Conservation (phyloP, 1,140 invertebrate species). For the Adelges cooleyi region DNA sequence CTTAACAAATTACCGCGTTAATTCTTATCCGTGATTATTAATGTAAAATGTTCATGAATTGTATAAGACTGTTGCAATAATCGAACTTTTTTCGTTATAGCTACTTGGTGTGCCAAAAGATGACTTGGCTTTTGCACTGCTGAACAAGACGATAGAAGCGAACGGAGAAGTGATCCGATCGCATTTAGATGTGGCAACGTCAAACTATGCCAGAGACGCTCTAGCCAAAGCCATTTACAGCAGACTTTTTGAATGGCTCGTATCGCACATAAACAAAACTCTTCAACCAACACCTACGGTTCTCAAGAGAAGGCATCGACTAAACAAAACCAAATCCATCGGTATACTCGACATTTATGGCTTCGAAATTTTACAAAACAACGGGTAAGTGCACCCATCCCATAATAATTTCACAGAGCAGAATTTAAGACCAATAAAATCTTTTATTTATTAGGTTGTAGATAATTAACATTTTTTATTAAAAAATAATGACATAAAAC, state of each 20-base stretch:
- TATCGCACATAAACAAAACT: constrained; percentile 58
- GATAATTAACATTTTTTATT: too few species aligned
- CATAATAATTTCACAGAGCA: too few species aligned
- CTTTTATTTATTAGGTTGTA: too few species aligned
- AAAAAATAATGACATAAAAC: too few species aligned
- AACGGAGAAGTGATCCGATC: constrained; percentile 69
- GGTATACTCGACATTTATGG: constrained; percentile 80
- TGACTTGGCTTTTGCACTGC: constrained; percentile 57
- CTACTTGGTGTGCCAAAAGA: constrained; percentile 55
- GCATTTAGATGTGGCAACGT: constrained; percentile 53
- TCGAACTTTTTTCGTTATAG: too few species aligned
- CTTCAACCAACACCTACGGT: constrained; percentile 63
- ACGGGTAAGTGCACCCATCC: constrained; percentile 48
- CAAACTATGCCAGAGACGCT: constrained; percentile 41
- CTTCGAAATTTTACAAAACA: constrained; percentile 67
- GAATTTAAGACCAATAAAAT: too few species aligned
- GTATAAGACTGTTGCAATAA: too few species aligned
- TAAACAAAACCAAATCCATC: constrained; percentile 56
- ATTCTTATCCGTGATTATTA: too few species aligned
- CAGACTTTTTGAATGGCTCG: constrained; percentile 65
- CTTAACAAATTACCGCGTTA: too few species aligned
- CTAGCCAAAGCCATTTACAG: constrained; percentile 61
- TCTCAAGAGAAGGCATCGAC: constrained; percentile 50
- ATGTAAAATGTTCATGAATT: too few species aligned
- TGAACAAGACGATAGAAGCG: constrained; percentile 73